Conservation (phyloP, 1,140 invertebrate species). For the Marisa cornuarietis region DNA sequence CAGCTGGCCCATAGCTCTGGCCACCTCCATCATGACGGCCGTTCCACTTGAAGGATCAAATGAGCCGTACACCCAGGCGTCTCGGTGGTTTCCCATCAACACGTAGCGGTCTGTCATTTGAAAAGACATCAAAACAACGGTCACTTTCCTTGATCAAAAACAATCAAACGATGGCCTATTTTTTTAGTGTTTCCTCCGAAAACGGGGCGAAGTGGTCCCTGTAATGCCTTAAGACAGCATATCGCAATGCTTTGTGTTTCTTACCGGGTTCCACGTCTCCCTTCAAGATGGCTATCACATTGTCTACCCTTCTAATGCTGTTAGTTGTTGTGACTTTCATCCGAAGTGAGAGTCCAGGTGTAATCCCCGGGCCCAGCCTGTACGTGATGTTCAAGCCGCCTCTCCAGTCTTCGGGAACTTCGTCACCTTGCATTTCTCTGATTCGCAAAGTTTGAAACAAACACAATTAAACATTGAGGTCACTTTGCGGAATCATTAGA, state of each 20-base stretch:
- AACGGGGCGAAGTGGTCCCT: no score
- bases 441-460: not conserved
- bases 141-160: no score
- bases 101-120: constrained; percentile 68
- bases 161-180: no score
- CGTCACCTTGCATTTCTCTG: constrained; percentile 45
- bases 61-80: constrained; percentile 72
- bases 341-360: constrained; percentile 18
- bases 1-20: constrained; percentile 67
- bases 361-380: constrained; percentile 56
- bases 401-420: constrained; percentile 63
- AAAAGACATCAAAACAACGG: no score
- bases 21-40: constrained; percentile 70
- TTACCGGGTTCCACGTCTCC: constrained; percentile 68
- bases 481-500: no score
- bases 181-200: no score
- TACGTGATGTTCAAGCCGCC: constrained; percentile 68
- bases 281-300: constrained; percentile 68
- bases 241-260: not conserved
- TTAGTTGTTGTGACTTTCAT: constrained; percentile 50
- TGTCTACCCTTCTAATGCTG: constrained; percentile 58
- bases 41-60: constrained; percentile 71
- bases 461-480: no score
- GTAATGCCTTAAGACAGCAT: no score
- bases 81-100: constrained; percentile 74